Evolutionary conservation across 2,888 invertebrate species (phyloP).

Genomic region (Griposia aprilina): DNA sequence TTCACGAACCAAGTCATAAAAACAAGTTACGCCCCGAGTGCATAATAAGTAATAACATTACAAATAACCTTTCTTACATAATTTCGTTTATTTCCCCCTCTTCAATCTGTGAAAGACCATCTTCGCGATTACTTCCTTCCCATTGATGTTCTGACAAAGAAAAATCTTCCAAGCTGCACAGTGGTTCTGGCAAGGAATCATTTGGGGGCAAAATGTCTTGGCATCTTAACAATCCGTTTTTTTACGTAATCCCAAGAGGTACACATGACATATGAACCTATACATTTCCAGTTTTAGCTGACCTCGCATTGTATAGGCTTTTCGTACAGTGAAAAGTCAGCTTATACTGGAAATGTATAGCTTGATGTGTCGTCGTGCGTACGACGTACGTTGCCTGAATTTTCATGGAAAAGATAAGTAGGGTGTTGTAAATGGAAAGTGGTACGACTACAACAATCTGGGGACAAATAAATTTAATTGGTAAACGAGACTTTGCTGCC

Average conservation of each 20-base stretch:
- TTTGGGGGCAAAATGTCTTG: slow-evolving; percentile 58
- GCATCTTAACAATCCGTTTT: slow-evolving; percentile 49
- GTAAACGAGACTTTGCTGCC: slow-evolving; percentile 52
- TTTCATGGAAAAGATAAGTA: slow-evolving; percentile 71
- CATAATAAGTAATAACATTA: slow-evolving; percentile 54
- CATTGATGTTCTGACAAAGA: slow-evolving; percentile 58
- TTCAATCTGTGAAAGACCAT: slow-evolving; percentile 57
- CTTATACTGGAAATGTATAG: too few species aligned
- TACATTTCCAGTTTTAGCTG: too few species aligned
- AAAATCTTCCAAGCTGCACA: slow-evolving; percentile 49
- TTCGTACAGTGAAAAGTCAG: too few species aligned
- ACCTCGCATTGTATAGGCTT: too few species aligned
- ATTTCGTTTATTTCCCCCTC: slow-evolving; percentile 53
- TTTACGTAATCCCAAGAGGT: slow-evolving; percentile 40
- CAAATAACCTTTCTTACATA: slow-evolving; percentile 43
- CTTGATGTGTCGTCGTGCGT: too few species aligned
- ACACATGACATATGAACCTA: too few species aligned
- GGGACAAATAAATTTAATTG: slow-evolving; percentile 79
- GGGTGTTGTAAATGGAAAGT: slow-evolving; percentile 72
- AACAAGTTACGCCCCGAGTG: slow-evolving; percentile 36
- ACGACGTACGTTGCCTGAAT: slow-evolving; percentile 36
- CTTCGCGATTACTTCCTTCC: slow-evolving; percentile 58
- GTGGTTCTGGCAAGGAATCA: slow-evolving; percentile 35
- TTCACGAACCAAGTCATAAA: slow-evolving; percentile 22
- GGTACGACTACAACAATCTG: slow-evolving; percentile 69